Conservation (phyloP, 2,888 invertebrate genomes). For the Elysia crispata region DNA sequence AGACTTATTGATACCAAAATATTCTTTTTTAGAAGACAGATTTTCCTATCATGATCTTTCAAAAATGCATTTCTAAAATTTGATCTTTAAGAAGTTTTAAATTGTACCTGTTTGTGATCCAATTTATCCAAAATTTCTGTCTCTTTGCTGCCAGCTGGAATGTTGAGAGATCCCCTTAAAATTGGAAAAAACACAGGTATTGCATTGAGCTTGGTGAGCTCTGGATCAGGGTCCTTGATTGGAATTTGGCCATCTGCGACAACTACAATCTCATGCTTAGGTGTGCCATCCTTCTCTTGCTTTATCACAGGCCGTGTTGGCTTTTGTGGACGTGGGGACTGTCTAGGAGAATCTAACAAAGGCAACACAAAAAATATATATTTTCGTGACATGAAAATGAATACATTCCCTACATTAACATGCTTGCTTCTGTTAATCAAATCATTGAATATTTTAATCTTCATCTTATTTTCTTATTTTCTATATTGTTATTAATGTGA, state of each 20-base stretch:
- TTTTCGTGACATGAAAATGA: background rate
- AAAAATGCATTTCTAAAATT: no score
- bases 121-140: constrained; percentile 90
- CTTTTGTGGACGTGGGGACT: constrained; percentile 61
- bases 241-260: constrained; percentile 65
- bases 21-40: background rate
- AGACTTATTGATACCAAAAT: no score
- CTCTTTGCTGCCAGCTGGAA: constrained; percentile 80
- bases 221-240: constrained; percentile 69
- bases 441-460: no score
- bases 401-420: no score
- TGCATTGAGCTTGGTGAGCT: constrained; percentile 70
- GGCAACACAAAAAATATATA: background rate
- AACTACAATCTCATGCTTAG: constrained; percentile 74
- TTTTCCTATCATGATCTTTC: background rate
- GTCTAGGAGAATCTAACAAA: constrained; percentile 64
- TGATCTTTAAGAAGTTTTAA: background rate
- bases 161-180: constrained; percentile 90
- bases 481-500: no score
- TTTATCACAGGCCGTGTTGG: constrained; percentile 39
- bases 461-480: no score
- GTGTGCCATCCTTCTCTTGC: constrained; percentile 54
- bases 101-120: constrained; percentile 78
- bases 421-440: no score
- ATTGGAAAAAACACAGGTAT: constrained; percentile 96